These are phyloP conservation scores for Meteorus cinctellus DNA, from an alignment of 2,888 invertebrate species.

Conservation along the genomic window DNA sequence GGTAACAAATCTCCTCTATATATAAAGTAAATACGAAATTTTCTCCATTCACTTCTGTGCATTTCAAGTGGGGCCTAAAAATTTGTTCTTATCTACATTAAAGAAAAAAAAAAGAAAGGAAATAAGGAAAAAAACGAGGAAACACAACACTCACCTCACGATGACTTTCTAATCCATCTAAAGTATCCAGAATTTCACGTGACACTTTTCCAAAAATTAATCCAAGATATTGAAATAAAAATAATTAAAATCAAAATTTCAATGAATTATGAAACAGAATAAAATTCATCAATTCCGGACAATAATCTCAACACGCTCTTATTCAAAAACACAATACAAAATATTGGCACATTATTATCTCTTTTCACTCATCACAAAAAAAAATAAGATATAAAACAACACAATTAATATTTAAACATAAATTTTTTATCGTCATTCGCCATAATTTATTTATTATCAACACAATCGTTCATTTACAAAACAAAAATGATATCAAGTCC, in stretches of 20 bases:
- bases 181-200: slow-evolving; percentile 43
- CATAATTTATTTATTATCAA: background rate
- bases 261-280: too few relatives aligned
- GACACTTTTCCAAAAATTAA: slow-evolving; percentile 27
- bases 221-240: background rate
- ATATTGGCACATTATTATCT: slow-evolving; percentile 12
- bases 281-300: background rate
- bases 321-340: background rate
- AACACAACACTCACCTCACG: slow-evolving; percentile 28
- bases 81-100: slow-evolving; percentile 9
- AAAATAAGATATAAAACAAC: background rate
- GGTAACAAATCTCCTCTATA: background rate
- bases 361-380: background rate
- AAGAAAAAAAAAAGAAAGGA: background rate
- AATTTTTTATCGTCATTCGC: background rate
- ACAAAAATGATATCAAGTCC: background rate
- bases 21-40: background rate
- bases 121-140: background rate
- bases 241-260: background rate
- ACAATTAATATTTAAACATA: background rate
- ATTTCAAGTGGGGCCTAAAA: background rate
- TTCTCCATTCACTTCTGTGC: background rate
- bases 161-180: slow-evolving; percentile 44
- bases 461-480: background rate
- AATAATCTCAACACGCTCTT: background rate